Percentiles rank a stretch among this genome's conserved stretches.
These are phyloP conservation scores for Myotis planiceps DNA, from an alignment of 2,797 vertebrate species.

Conservation along the genomic window DNA sequence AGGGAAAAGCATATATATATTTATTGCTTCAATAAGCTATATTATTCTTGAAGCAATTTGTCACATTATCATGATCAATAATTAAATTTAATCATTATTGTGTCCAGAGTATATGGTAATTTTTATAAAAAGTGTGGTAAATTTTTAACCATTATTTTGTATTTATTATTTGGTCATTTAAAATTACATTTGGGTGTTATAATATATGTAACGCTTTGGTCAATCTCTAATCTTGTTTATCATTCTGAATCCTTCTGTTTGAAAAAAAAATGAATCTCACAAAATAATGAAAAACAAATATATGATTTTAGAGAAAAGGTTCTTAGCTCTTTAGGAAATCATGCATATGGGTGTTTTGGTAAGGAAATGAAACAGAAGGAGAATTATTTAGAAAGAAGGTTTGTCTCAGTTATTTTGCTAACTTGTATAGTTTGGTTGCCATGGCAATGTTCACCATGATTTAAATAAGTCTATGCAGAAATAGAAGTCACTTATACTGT, in stretches of 20 bases:
- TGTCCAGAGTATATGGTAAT: not conserved
- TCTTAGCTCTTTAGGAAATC: slow-evolving; percentile 66
- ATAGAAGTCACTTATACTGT: slow-evolving; percentile 72
- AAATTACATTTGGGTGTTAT: not conserved
- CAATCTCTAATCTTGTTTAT: not conserved
- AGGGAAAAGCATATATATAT: not conserved
- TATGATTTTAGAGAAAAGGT: slow-evolving; percentile 26
- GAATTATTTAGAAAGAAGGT: slow-evolving; percentile 71
- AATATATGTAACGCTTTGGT: not conserved
- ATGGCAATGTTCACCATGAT: slow-evolving; percentile 69
- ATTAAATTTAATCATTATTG: not conserved
- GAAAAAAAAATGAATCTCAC: not conserved
- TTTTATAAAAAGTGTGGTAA: not conserved
- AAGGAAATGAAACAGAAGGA: slow-evolving; percentile 55
- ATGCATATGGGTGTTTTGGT: slow-evolving; percentile 43
- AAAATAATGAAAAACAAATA: slow-evolving; percentile 46
- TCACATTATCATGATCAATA: not conserved
- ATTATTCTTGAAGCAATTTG: not conserved
- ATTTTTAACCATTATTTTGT: not conserved
- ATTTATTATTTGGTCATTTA: not conserved
- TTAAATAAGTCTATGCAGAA: slow-evolving; percentile 72
- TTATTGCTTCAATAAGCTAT: not conserved
- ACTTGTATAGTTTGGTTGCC: slow-evolving; percentile 71
- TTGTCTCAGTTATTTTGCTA: slow-evolving; percentile 68
- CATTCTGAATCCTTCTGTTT: not conserved